phyloP scores from a whole-genome alignment of 2,113 vertebrate species.

The Microcebus griseorufus region DNA sequence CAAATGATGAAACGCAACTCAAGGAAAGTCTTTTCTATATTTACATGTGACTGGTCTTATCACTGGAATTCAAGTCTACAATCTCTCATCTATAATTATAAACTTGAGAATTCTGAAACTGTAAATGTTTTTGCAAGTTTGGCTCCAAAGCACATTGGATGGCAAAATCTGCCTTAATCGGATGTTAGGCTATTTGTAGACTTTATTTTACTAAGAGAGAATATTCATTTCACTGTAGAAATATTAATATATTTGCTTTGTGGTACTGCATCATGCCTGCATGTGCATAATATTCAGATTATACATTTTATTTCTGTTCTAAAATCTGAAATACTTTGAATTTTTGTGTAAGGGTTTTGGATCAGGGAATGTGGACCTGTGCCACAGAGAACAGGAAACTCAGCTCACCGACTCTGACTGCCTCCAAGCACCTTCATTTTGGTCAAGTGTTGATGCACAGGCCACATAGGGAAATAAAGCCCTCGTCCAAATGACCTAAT shows the following conservation, averaged over 20 bases:
- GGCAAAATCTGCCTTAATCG: background rate
- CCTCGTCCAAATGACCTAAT: background rate
- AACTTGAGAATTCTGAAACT: conserved; percentile 5
- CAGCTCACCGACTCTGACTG: background rate
- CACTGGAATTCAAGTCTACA: background rate
- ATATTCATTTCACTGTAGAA: background rate
- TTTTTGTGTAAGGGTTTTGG: background rate
- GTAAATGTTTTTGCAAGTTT: background rate
- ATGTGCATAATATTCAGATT: background rate
- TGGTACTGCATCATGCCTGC: background rate
- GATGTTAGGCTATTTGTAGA: background rate
- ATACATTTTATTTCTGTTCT: background rate
- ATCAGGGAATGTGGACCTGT: background rate
- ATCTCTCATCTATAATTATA: background rate
- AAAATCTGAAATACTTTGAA: background rate
- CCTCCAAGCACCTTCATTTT: background rate
- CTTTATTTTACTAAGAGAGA: background rate
- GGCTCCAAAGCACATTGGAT: background rate
- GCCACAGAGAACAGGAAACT: background rate
- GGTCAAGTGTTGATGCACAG: background rate
- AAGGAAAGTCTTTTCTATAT: background rate
- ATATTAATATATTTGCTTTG: background rate
- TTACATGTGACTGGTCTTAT: background rate
- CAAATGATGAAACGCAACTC: conserved; percentile 1
- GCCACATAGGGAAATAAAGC: background rate